Evolutionary conservation across 1,140 invertebrate species (phyloP), one percentile per base, ranked within the genome.

Genomic region (Sycophila sp.): DNA sequence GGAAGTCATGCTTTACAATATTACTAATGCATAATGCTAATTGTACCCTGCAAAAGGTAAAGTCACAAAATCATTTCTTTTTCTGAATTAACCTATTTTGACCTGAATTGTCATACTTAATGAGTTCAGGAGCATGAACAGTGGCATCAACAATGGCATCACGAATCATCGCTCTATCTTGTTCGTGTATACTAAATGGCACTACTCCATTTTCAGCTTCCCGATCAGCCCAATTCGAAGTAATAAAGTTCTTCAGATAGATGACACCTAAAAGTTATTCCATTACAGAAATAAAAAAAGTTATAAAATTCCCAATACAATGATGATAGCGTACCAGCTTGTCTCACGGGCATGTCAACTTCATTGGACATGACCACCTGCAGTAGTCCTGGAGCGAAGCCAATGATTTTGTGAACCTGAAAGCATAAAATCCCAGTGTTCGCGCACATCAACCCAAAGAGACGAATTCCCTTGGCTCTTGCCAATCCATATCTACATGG

Each of bases 1-100:
- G 98, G 82, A 98, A 99, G 82, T 99, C 98, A 85, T 94, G 89
- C 82, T 98, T 98, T 10, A 99, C 94, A 72, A 99, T 98, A 73
- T 92, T 92, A 84, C 92, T 94, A 10, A 99, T 91, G 83, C 95
- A 97, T 7, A 96, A 92, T 75, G 94, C 94, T 19, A 99, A 87
- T 85, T 99, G 98, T 59, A 96, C 89, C 83, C 94, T 93, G 78
- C 81, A 88, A 76, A 65, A 78, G 72, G 74, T 53, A 78, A 74
- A 66, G n/a, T n/a, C n/a, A 73, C 62, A 62, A 40, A 45, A n/a
- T n/a, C n/a, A n/a, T n/a, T n/a, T n/a, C 40, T 45, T 5, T 19
- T 19, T 2, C 6, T 45, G 3, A 45, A n/a, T n/a, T n/a, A n/a
- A n/a, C n/a, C 40, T 36, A 45, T 17, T 70, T 40, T 42, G 0